These are phyloP conservation scores for Tanypteryx hageni DNA, from an alignment of 2,888 invertebrate genomes.

Conservation along the genomic window DNA sequence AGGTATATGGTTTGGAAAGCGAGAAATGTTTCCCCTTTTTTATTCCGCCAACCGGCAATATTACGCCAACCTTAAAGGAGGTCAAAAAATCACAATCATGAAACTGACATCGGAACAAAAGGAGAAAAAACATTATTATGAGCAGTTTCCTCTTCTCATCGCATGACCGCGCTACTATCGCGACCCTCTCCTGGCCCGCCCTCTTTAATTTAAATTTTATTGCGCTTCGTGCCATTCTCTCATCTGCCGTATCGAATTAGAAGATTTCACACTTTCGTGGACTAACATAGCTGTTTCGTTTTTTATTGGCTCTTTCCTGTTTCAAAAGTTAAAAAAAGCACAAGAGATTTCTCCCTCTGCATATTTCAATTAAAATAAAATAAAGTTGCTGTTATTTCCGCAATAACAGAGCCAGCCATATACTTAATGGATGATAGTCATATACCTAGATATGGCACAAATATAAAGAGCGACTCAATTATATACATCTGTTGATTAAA, in stretches of 20 bases:
- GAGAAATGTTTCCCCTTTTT: constrained; percentile 40
- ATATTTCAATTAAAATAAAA: too few relatives aligned
- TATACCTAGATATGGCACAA: too few relatives aligned
- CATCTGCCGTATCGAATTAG: not conserved
- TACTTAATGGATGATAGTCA: too few relatives aligned
- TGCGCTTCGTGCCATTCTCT: not conserved
- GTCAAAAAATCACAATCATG: not conserved
- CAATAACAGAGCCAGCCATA: too few relatives aligned
- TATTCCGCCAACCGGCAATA: constrained; percentile 7
- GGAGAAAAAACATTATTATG: constrained; percentile 12
- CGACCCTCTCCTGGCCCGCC: constrained; percentile 12
- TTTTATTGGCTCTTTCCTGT: too few relatives aligned
- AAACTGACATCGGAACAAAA: not conserved
- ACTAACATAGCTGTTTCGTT: not conserved
- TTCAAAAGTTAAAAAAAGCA: too few relatives aligned
- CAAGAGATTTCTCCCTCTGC: too few relatives aligned
- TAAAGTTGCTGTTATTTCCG: too few relatives aligned
- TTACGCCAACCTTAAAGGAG: constrained; percentile 31
- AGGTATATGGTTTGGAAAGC: constrained; percentile 40
- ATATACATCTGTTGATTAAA: too few relatives aligned
- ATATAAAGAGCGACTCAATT: too few relatives aligned
- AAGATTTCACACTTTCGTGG: not conserved
- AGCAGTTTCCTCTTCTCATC: constrained; percentile 48
- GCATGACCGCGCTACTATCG: not conserved
- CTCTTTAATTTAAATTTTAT: constrained; percentile 46